Percentiles rank a stretch among this genome's conserved stretches.
Evolutionary conservation across 2,113 vertebrate genomes (phyloP).

Genomic region (Salvator merianae): DNA sequence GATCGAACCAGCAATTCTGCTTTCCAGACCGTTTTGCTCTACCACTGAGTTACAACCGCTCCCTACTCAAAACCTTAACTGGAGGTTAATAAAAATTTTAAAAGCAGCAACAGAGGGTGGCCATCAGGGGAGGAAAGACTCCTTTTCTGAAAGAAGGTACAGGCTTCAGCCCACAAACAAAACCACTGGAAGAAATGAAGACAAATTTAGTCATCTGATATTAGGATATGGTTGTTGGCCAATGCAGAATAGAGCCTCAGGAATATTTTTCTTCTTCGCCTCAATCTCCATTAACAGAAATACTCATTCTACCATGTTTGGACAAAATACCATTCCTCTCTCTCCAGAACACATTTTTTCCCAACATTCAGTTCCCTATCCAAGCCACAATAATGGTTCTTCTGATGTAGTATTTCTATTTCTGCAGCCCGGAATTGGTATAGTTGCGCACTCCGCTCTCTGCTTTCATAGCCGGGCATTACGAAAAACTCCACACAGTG

Average conservation of each 20-base stretch:
- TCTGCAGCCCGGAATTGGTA: not conserved
- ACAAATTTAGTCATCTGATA: not conserved
- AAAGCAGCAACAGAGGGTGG: not conserved
- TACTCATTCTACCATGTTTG: too few relatives aligned
- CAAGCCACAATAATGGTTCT: not conserved
- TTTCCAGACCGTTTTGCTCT: not conserved
- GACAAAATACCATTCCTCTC: not conserved
- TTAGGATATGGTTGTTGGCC: not conserved
- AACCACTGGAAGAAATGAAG: not conserved
- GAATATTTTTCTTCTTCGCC: not conserved
- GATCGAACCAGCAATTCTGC: too few relatives aligned
- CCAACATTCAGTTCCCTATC: not conserved
- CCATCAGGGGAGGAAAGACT: not conserved
- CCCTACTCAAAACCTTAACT: not conserved
- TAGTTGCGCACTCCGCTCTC: not conserved
- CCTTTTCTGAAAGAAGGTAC: not conserved
- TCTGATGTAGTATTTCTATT: too few relatives aligned
- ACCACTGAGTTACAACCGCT: not conserved
- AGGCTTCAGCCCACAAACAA: not conserved
- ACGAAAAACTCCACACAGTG: not conserved
- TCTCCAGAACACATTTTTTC: not conserved
- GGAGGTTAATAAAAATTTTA: not conserved
- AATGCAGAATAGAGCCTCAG: not conserved
- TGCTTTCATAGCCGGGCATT: not conserved
- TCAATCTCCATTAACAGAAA: not conserved